Conservation (phyloP, 2,888 invertebrate species). For the Acrobeloides nanus region DNA sequence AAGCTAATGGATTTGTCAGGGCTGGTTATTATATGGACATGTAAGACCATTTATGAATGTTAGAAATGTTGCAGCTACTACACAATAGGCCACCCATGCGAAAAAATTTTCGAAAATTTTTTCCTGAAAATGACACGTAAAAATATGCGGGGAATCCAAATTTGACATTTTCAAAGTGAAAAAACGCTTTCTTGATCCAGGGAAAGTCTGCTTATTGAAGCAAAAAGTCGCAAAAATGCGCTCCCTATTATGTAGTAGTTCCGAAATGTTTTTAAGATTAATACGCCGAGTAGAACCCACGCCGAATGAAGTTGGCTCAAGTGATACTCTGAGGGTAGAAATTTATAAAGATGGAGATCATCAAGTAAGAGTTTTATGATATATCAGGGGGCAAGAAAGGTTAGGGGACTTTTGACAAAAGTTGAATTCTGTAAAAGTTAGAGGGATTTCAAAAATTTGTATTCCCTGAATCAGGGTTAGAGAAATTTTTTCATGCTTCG, state of each 20-base stretch:
- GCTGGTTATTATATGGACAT: conserved; percentile 72
- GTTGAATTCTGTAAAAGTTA: too few relatives aligned
- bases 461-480: too few relatives aligned
- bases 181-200: conserved; percentile 8
- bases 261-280: conserved; percentile 15
- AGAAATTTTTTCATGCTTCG: conserved; percentile 5
- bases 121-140: too few relatives aligned
- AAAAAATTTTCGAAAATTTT: too few relatives aligned
- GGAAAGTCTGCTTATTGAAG: too few relatives aligned
- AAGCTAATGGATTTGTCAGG: conserved; percentile 71
- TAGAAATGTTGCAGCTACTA: too few relatives aligned
- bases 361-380: conserved; percentile 4
- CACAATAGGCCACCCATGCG: too few relatives aligned
- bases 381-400: too few relatives aligned
- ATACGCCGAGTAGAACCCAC: too few relatives aligned
- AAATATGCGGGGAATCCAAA: too few relatives aligned
- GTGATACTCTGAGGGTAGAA: conserved; percentile 13
- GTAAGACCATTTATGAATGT: conserved; percentile 39
- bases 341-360: conserved; percentile 16
- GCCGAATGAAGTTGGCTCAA: conserved; percentile 3
- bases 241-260: conserved; percentile 2
- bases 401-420: neutral
- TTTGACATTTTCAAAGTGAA: too few relatives aligned
- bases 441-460: too few relatives aligned
- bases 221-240: neutral